Evolutionary conservation across 2,888 invertebrate species (phyloP).

Genomic region (Acleris laterana): DNA sequence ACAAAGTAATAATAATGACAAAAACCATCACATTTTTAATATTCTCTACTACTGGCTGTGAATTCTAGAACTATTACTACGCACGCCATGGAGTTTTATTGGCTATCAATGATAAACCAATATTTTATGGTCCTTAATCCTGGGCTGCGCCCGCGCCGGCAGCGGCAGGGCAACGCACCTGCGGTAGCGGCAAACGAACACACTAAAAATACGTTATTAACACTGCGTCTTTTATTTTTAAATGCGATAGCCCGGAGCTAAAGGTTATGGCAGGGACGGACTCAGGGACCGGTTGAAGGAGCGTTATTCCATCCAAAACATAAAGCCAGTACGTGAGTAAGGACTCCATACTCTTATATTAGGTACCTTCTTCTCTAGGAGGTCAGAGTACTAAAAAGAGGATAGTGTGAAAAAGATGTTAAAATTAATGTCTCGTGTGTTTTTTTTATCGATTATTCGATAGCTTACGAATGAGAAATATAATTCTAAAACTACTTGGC

Average conservation of each 20-base stretch:
- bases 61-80: constrained; percentile 28
- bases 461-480: too few relatives aligned
- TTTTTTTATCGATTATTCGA: too few relatives aligned
- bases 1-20: background rate
- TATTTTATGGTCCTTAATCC: constrained; percentile 33
- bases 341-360: too few relatives aligned
- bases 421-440: too few relatives aligned
- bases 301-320: background rate
- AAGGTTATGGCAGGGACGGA: constrained; percentile 77
- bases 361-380: too few relatives aligned
- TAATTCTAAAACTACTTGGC: too few relatives aligned
- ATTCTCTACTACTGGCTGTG: constrained; percentile 9
- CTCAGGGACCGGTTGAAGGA: constrained; percentile 38
- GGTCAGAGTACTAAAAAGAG: too few relatives aligned
- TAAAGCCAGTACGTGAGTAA: too few relatives aligned
- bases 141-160: constrained; percentile 19
- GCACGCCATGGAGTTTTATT: constrained; percentile 21
- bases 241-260: constrained; percentile 79
- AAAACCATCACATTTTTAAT: background rate
- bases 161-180: constrained; percentile 45
- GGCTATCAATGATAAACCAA: constrained; percentile 33
- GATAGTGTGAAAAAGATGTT: too few relatives aligned
- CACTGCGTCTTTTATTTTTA: constrained; percentile 80
- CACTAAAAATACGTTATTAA: constrained; percentile 79
- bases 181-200: constrained; percentile 68